phyloP scores from a whole-genome alignment of 2,797 vertebrate genomes.

The Coranthus polyacanthus region DNA sequence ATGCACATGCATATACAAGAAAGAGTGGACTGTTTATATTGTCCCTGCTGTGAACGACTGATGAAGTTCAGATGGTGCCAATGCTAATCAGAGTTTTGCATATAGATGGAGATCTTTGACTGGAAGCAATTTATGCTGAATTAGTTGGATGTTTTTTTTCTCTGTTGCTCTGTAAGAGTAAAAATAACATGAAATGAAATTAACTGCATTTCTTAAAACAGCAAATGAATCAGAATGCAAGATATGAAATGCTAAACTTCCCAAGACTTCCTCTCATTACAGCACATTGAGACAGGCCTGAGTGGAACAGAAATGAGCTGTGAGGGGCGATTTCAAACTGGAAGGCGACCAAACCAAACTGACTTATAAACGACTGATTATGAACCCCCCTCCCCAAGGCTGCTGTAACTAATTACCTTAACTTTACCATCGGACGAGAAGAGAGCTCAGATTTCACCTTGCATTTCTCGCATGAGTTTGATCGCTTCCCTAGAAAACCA shows the following conservation, averaged over 20 bases:
- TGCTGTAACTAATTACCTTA: slow-evolving; percentile 44
- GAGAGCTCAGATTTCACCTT: slow-evolving; percentile 27
- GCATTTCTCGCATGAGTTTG: too few relatives aligned
- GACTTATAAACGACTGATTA: slow-evolving; percentile 32
- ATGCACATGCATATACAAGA: too few relatives aligned
- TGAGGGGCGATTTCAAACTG: slow-evolving; percentile 42
- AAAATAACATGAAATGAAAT: slow-evolving; percentile 28
- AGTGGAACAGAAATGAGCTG: slow-evolving; percentile 26
- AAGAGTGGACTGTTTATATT: too few relatives aligned
- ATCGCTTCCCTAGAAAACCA: too few relatives aligned
- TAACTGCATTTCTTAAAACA: slow-evolving; percentile 15
- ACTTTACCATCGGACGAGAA: slow-evolving; percentile 29
- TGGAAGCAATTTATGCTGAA: slow-evolving; percentile 7
- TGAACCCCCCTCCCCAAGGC: slow-evolving; percentile 11
- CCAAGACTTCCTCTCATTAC: slow-evolving; percentile 30
- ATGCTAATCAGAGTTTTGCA: too few relatives aligned
- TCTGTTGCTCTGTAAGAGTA: slow-evolving; percentile 1
- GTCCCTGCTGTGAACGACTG: too few relatives aligned
- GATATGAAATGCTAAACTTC: slow-evolving; percentile 32
- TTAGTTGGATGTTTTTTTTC: neutral
- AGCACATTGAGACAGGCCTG: slow-evolving; percentile 13
- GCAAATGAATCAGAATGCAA: too few relatives aligned
- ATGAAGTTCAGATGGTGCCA: too few relatives aligned
- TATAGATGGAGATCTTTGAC: too few relatives aligned
- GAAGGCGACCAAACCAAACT: slow-evolving; percentile 9